Conservation (phyloP, 2,888 invertebrate species). For the Apamea crenata region DNA sequence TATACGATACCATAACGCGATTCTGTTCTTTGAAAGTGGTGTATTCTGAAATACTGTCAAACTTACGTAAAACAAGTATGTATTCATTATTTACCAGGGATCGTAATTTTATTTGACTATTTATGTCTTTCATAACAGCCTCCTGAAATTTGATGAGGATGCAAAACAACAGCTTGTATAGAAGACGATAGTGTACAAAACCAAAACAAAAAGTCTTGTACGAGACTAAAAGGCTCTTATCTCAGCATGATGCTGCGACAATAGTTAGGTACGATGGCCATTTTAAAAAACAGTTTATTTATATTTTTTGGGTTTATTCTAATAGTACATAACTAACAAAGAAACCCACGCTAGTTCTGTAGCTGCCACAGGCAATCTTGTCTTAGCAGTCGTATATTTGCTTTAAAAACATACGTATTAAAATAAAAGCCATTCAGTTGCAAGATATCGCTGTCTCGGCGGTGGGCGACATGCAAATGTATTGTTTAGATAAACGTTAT, state of each 20-base stretch:
- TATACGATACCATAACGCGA: too few relatives aligned
- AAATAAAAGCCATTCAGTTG: conserved; percentile 57
- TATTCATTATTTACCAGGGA: too few relatives aligned
- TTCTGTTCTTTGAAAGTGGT: too few relatives aligned
- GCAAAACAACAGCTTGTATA: too few relatives aligned
- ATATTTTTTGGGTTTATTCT: background rate
- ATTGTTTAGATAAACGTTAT: conserved; percentile 72
- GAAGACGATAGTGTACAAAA: too few relatives aligned
- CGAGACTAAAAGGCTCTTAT: too few relatives aligned
- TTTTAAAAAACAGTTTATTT: background rate
- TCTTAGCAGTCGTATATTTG: conserved; percentile 2
- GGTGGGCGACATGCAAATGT: conserved; percentile 74
- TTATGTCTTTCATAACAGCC: too few relatives aligned
- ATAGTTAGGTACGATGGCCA: background rate
- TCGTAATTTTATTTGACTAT: too few relatives aligned
- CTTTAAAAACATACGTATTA: conserved; percentile 40
- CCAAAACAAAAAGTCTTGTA: too few relatives aligned
- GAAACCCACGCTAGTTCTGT: background rate
- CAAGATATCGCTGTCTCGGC: conserved; percentile 67
- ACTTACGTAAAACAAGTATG: too few relatives aligned
- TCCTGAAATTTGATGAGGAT: too few relatives aligned
- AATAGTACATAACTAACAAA: background rate
- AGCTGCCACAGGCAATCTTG: conserved; percentile 42
- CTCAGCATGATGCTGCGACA: background rate
- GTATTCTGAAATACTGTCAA: too few relatives aligned